These are phyloP conservation scores for Plebejus melissa DNA, from an alignment of 2,888 invertebrate genomes.

Conservation along the genomic window DNA sequence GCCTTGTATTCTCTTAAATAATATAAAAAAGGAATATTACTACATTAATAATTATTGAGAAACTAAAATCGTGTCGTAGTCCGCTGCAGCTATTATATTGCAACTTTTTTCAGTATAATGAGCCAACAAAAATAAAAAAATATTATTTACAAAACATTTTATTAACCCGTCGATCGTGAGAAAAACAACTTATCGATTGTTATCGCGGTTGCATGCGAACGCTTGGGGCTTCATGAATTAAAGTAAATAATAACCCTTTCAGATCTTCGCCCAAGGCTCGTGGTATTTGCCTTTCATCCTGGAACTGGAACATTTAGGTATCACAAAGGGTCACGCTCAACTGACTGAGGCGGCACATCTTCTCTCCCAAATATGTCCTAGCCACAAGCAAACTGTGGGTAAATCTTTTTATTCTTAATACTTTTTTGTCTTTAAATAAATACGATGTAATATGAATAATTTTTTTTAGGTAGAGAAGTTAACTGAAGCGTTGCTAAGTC, in stretches of 20 bases:
- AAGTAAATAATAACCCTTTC: constrained; percentile 33
- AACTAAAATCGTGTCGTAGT: neutral
- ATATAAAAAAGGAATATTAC: neutral
- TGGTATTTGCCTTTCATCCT: constrained; percentile 89
- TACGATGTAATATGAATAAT: constrained; percentile 23
- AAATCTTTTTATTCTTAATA: constrained; percentile 26
- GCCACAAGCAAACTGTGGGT: constrained; percentile 82
- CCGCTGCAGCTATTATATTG: neutral
- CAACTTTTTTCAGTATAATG: neutral
- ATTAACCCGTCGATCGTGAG: neutral
- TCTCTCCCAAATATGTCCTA: constrained; percentile 89
- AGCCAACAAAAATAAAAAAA: neutral
- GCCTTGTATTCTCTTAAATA: neutral
- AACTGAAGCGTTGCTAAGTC: constrained; percentile 65
- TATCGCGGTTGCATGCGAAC: no score
- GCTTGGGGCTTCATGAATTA: no score
- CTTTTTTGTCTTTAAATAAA: constrained; percentile 2
- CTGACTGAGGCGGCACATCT: constrained; percentile 91
- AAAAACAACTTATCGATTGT: no score
- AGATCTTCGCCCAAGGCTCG: constrained; percentile 90
- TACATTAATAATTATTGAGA: neutral
- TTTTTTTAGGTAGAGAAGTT: constrained; percentile 60
- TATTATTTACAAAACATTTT: neutral
- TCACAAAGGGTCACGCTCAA: constrained; percentile 86
- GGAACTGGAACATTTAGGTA: constrained; percentile 93